Conservation (phyloP, 2,888 invertebrate genomes). For the Calephelis perditalis region DNA sequence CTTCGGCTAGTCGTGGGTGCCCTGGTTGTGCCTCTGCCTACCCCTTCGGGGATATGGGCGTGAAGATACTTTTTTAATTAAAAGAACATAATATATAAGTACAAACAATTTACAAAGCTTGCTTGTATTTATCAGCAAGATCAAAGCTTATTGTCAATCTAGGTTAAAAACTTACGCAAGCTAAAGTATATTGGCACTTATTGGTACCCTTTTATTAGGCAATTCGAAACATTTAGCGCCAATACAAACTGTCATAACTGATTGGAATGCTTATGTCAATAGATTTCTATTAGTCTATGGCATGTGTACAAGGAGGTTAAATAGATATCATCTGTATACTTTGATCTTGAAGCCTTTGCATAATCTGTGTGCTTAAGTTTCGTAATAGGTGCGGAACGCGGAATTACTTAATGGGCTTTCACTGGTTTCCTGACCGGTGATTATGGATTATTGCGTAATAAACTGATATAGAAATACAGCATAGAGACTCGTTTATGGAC, state of each 20-base stretch:
- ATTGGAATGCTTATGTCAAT: constrained; percentile 10
- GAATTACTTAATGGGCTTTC: constrained; percentile 18
- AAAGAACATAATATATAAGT: no score
- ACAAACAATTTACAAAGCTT: no score
- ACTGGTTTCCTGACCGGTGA: constrained; percentile 4
- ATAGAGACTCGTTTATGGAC: constrained; percentile 6
- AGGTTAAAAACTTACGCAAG: constrained; percentile 1
- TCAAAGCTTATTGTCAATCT: not conserved
- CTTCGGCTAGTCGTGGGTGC: no score
- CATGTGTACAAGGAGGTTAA: constrained; percentile 1
- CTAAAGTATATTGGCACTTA: not conserved
- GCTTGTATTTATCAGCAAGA: no score
- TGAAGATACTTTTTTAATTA: no score
- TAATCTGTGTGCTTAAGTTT: constrained; percentile 30
- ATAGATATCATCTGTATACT: constrained; percentile 11
- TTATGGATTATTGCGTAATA: constrained; percentile 5
- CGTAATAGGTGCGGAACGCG: constrained; percentile 26
- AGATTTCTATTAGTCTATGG: constrained; percentile 9
- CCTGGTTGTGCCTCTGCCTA: no score
- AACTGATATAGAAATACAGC: constrained; percentile 7
- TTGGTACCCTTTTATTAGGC: constrained; percentile 1
- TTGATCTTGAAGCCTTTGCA: constrained; percentile 38
- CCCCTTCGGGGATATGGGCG: no score
- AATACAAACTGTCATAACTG: constrained; percentile 7
- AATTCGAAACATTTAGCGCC: constrained; percentile 2